Evolutionary conservation across 2,113 vertebrate species (phyloP).

Genomic region (Pseudolaguvia tuberculata): DNA sequence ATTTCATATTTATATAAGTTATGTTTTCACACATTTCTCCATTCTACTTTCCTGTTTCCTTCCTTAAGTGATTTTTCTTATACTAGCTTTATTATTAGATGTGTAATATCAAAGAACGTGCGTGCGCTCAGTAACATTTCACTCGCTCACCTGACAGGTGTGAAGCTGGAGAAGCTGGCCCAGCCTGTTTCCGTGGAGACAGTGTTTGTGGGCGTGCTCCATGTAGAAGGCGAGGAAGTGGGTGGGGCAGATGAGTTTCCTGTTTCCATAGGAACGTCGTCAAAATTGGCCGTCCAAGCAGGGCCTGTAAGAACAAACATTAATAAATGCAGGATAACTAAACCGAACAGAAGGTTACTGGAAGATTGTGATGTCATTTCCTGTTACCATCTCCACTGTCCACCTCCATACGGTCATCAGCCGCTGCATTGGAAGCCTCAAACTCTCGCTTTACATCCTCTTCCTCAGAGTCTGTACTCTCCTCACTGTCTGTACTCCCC

Average conservation of each 20-base stretch:
- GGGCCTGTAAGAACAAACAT: conserved; percentile 67
- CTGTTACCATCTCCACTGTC: conserved; percentile 75
- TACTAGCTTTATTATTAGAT: too few relatives aligned
- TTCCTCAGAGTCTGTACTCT: conserved; percentile 98
- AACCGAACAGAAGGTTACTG: background rate
- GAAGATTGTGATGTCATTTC: background rate
- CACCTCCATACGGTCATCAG: conserved; percentile 95
- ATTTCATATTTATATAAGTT: too few relatives aligned
- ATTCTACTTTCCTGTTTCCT: too few relatives aligned
- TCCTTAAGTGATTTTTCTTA: too few relatives aligned
- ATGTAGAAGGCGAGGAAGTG: conserved; percentile 68
- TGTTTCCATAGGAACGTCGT: conserved; percentile 94
- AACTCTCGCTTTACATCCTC: conserved; percentile 92
- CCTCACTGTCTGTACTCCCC: conserved; percentile 96
- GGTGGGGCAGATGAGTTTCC: conserved; percentile 69
- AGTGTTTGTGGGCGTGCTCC: conserved; percentile 76
- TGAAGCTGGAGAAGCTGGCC: conserved; percentile 90
- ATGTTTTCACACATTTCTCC: too few relatives aligned
- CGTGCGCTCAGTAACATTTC: too few relatives aligned
- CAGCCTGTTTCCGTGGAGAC: conserved; percentile 80
- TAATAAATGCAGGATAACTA: background rate
- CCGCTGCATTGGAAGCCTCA: conserved; percentile 68
- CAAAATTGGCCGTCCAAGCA: conserved; percentile 91
- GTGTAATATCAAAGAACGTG: too few relatives aligned
- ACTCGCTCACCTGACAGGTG: conserved; percentile 73